These are phyloP conservation scores for Lepetodrilus schrolli DNA, from an alignment of 2,888 invertebrate species.

Conservation along the genomic window DNA sequence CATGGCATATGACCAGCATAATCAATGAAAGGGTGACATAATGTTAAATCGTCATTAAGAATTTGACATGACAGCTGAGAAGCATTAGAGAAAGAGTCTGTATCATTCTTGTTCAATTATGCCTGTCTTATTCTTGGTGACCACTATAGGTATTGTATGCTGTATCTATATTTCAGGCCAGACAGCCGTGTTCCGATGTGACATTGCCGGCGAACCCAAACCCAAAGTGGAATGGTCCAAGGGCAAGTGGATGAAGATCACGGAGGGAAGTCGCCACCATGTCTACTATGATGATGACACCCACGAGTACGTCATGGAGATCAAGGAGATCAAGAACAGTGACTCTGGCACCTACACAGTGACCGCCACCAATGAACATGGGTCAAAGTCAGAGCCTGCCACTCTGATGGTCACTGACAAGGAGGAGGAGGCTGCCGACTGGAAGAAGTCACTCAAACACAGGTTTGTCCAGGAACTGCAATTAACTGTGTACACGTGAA, in stretches of 20 bases:
- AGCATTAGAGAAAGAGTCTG: too few species aligned
- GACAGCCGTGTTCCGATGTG: constrained; percentile 71
- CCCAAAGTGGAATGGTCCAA: constrained; percentile 74
- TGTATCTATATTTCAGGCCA: constrained; percentile 65
- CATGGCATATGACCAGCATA: too few species aligned
- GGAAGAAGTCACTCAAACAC: constrained; percentile 72
- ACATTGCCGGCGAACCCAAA: constrained; percentile 70
- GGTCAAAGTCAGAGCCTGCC: constrained; percentile 69
- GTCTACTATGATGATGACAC: constrained; percentile 68
- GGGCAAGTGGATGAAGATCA: constrained; percentile 73
- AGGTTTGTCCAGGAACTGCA: constrained; percentile 53
- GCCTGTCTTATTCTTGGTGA: too few species aligned
- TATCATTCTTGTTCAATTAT: too few species aligned
- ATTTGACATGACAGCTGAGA: too few species aligned
- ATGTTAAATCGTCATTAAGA: too few species aligned
- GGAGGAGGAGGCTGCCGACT: constrained; percentile 73
- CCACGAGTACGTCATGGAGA: constrained; percentile 69
- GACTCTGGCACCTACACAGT: constrained; percentile 75
- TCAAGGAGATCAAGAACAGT: constrained; percentile 67
- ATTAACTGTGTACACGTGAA: too few species aligned
- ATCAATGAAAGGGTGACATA: too few species aligned
- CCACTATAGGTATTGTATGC: too few species aligned
- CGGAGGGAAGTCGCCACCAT: constrained; percentile 63
- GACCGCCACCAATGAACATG: constrained; percentile 73
- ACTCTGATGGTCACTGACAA: constrained; percentile 74